Base-by-base conservation (phyloP, 2,113 vertebrate genomes). In the Syrmaticus mikado region DNA sequence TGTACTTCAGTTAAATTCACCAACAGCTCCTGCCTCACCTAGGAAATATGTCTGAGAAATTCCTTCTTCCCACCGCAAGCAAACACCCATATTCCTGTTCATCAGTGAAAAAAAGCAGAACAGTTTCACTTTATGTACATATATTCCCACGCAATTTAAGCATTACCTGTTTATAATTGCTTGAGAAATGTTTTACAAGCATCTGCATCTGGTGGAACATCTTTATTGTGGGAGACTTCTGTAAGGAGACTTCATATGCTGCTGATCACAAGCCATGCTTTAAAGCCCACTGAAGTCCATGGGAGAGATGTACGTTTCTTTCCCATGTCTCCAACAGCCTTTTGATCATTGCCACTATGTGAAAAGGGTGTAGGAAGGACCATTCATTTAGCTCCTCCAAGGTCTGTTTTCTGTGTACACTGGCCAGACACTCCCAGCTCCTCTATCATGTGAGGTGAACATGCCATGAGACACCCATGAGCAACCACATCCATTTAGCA, bases 111-210 rank as follows among this genome's bases (percentile, higher is more conserved):
- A 65, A 87, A 94, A 91, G 80, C 85, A 89, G 75, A 85, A 65
- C 61, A 0, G 0, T 92, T 97, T 90, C 40, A 36, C 72, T 89
- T 82, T 67, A 74, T 85, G 67, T 82, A 48, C 13, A n/a, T 61
- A 64, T 55, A 61, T 96, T 94, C 94, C 94, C 90, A 96, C 40
- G 30, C 91, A 87, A 87, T 92, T 90, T 94, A 90, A 78, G 85
- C 82, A 85, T 80, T 94, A 93, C 91, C 87, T 94, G 94, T 68
- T 91, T 90, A 83, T 95, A 96, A 96, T 94, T 94, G 91, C 96
- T 95, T 97, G 95, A 92, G 95, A 96, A 96, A 90, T 43, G 73
- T 93, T 96, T 95, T 93, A 94, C 85, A 82, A 94, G 89, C 88
- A 92, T 57, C 92, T 90, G 70, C 92, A 91, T 86, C 70, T 71